Evolutionary conservation across 1,140 invertebrate genomes (phyloP).

Genomic region (Leptoteleia sp.): DNA sequence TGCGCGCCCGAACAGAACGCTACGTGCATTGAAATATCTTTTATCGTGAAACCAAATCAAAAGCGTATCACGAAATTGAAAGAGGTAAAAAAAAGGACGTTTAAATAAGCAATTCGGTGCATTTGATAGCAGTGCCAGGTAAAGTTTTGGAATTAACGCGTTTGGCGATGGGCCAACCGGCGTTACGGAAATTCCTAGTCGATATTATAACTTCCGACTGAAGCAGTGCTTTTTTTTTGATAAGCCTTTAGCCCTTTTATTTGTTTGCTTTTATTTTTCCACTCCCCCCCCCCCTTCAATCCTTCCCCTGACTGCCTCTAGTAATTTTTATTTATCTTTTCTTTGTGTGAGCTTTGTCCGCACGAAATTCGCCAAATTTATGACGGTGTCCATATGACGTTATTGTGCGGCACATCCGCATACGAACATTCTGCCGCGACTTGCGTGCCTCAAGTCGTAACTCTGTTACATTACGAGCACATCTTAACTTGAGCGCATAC

Average conservation of each 20-base stretch:
- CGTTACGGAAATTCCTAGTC: constrained; percentile 55
- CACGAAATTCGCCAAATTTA: constrained; percentile 50
- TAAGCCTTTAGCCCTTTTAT: constrained; percentile 12
- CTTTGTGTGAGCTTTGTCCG: constrained; percentile 8
- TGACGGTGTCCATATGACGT: constrained; percentile 52
- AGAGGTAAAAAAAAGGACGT: constrained; percentile 52
- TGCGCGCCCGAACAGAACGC: not conserved
- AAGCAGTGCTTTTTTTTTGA: constrained; percentile 38
- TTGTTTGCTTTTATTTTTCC: constrained; percentile 12
- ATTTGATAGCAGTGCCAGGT: constrained; percentile 51
- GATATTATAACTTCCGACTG: constrained; percentile 54
- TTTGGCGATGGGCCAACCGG: constrained; percentile 44
- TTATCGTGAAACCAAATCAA: constrained; percentile 46
- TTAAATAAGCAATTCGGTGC: constrained; percentile 62
- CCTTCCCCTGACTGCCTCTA: too few relatives aligned
- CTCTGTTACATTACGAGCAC: constrained; percentile 57
- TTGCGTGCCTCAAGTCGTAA: constrained; percentile 46
- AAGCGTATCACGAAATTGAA: constrained; percentile 51
- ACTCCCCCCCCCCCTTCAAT: not conserved
- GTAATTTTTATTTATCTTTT: constrained; percentile 1
- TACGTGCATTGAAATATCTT: constrained; percentile 40
- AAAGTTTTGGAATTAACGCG: constrained; percentile 60
- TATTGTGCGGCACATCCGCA: constrained; percentile 45
- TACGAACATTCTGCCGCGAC: constrained; percentile 39
- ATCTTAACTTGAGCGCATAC: constrained; percentile 45